phyloP scores from a whole-genome alignment of 1,140 invertebrate genomes.

The Eriosoma lanigerum region DNA sequence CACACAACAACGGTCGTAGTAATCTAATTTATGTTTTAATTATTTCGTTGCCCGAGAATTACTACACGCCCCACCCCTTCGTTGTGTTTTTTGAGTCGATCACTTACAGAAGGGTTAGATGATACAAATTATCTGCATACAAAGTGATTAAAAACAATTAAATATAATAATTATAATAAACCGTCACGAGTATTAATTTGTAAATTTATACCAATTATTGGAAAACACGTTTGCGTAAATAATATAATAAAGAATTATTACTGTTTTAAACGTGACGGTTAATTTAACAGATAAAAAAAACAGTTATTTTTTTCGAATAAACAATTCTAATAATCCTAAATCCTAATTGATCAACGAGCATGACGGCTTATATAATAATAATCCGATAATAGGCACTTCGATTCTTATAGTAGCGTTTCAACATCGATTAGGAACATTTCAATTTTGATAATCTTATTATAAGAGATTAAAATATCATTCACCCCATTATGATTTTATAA shows the following conservation, averaged over 20 bases:
- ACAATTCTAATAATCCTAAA: no score
- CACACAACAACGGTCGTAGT: not conserved
- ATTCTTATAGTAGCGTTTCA: no score
- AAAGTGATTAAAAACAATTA: slow-evolving; percentile 7
- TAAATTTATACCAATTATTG: not conserved
- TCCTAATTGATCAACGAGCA: no score
- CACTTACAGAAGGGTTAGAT: slow-evolving; percentile 3
- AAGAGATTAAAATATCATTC: no score
- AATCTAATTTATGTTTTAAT: slow-evolving; percentile 33
- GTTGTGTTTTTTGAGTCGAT: not conserved
- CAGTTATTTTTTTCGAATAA: no score
- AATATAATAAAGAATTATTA: no score
- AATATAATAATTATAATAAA: slow-evolving; percentile 6
- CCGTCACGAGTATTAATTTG: not conserved
- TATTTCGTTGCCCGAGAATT: not conserved
- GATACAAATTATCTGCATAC: not conserved
- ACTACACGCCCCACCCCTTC: slow-evolving; percentile 11
- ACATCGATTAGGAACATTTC: no score
- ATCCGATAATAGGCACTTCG: no score
- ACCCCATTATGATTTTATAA: no score
- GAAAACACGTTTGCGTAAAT: not conserved
- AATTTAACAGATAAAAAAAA: not conserved
- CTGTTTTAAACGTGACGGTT: not conserved
- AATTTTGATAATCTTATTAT: no score
- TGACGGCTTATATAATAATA: no score